These are phyloP conservation scores for Reticulitermes speratus DNA, from an alignment of 1,140 invertebrate genomes.

Conservation along the genomic window DNA sequence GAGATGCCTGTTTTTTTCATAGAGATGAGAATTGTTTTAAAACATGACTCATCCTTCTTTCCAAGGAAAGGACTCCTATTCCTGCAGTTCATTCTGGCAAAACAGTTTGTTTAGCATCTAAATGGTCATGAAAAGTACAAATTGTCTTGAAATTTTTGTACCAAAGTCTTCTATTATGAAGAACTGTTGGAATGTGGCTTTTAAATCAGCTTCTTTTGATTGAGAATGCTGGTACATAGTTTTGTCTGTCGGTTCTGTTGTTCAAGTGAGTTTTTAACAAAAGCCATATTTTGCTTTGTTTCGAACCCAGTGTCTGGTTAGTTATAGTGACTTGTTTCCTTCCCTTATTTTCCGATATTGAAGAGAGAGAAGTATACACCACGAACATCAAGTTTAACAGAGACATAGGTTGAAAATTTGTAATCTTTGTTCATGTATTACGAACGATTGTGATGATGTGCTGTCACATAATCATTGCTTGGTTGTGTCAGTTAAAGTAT, in stretches of 20 bases:
- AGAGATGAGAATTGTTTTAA: not conserved
- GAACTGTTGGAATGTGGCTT: conserved; percentile 23
- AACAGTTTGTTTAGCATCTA: not conserved
- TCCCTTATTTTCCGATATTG: not conserved
- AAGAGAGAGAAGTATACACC: not conserved
- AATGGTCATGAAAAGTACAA: conserved; percentile 25
- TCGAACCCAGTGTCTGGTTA: not conserved
- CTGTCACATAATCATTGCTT: not conserved
- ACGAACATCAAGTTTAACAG: not conserved
- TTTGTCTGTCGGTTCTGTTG: conserved; percentile 21
- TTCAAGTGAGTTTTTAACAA: conserved; percentile 24
- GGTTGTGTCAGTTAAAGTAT: not conserved
- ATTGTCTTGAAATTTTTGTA: conserved; percentile 25
- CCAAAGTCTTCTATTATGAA: not conserved
- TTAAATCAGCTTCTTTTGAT: conserved; percentile 3
- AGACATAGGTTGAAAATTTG: conserved; percentile 19
- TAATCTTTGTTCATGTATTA: not conserved
- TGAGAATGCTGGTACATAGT: not conserved
- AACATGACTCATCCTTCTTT: conserved; percentile 2
- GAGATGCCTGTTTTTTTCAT: not conserved
- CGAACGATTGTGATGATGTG: not conserved
- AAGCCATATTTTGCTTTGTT: not conserved
- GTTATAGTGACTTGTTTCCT: not conserved
- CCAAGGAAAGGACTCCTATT: not conserved
- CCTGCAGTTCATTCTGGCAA: conserved; percentile 6